Evolutionary conservation across 2,888 invertebrate species (phyloP).

Genomic region (Nephrotoma flavescens): DNA sequence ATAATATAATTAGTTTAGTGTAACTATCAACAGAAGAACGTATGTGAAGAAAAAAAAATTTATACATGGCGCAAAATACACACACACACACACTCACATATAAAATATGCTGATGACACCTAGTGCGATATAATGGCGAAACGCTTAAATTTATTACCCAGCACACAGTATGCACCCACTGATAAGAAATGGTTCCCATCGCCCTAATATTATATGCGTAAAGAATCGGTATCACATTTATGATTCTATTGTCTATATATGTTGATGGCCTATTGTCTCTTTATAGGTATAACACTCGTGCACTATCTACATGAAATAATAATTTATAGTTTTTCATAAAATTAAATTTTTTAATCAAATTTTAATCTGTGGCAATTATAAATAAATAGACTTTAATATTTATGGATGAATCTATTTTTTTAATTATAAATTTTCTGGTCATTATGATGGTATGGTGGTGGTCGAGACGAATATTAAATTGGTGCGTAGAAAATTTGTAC

Average conservation of each 20-base stretch:
- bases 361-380: background rate
- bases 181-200: background rate
- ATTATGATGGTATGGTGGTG: background rate
- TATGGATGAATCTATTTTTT: background rate
- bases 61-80: background rate
- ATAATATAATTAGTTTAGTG: background rate
- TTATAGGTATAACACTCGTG: background rate
- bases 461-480: background rate
- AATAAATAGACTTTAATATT: background rate
- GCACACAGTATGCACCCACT: background rate
- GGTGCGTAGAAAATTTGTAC: background rate
- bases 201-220: background rate
- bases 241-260: background rate
- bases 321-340: background rate
- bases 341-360: background rate
- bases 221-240: background rate
- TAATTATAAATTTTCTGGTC: background rate
- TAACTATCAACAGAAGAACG: background rate
- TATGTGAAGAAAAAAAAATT: background rate
- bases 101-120: background rate
- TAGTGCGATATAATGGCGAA: background rate
- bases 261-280: background rate
- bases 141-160: background rate
- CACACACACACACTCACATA: background rate
- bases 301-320: background rate